phyloP scores from a whole-genome alignment of 2,797 vertebrate genomes.

The Amniataba percoides region DNA sequence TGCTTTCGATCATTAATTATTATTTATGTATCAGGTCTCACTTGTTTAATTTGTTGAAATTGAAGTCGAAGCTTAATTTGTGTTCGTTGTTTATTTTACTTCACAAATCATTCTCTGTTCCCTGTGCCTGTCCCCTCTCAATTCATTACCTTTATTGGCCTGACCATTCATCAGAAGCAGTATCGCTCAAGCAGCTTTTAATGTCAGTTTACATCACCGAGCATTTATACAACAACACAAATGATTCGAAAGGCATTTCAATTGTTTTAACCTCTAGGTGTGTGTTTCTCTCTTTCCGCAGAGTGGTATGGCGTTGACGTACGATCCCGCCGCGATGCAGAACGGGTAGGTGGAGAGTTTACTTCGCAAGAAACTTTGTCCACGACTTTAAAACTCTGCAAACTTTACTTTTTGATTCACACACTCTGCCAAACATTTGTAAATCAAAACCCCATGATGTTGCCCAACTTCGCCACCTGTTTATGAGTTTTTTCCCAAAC shows the following conservation, averaged over 20 bases:
- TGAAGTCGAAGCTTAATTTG: not conserved
- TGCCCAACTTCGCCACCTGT: not conserved
- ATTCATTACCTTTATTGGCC: slow-evolving; percentile 4
- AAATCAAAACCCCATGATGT: not conserved
- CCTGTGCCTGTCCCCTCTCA: not conserved
- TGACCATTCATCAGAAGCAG: not conserved
- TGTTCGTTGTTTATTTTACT: slow-evolving; percentile 9
- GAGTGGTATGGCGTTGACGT: slow-evolving; percentile 97
- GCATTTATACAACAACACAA: not conserved
- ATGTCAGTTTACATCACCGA: slow-evolving; percentile 3
- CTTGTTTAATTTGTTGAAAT: slow-evolving; percentile 4
- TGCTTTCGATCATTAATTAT: slow-evolving; percentile 27
- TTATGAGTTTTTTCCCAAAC: not conserved
- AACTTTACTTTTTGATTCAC: slow-evolving; percentile 9
- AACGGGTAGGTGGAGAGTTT: slow-evolving; percentile 91
- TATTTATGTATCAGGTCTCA: slow-evolving; percentile 31
- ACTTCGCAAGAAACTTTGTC: slow-evolving; percentile 6
- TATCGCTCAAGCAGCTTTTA: not conserved
- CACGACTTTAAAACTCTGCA: slow-evolving; percentile 13
- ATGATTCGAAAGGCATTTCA: not conserved
- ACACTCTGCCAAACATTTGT: not conserved
- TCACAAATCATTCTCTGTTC: not conserved
- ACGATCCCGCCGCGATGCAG: slow-evolving; percentile 96
- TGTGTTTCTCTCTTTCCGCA: slow-evolving; percentile 70
- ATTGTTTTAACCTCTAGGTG: slow-evolving; percentile 19